phyloP scores from a whole-genome alignment of 2,113 vertebrate species.

The Tenrec ecaudatus region DNA sequence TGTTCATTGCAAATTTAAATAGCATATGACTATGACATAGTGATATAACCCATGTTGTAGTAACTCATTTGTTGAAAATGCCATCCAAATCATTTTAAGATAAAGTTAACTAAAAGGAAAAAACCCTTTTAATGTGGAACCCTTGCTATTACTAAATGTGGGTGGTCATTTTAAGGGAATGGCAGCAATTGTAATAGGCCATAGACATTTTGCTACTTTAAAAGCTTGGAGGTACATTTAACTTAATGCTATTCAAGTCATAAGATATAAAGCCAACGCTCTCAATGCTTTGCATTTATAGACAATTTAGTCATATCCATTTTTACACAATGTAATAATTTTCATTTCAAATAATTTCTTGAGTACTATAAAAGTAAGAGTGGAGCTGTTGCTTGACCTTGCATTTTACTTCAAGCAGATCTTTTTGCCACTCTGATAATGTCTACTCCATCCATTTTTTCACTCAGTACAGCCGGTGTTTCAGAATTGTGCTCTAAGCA shows the following conservation, averaged over 20 bases:
- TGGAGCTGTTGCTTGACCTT: constrained; percentile 23
- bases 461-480: constrained; percentile 42
- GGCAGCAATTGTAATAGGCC: background rate
- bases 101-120: constrained; percentile 57
- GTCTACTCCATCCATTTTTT: background rate
- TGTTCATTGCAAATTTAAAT: constrained; percentile 67
- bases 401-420: constrained; percentile 36
- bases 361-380: constrained; percentile 39
- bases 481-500: constrained; percentile 9
- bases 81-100: constrained; percentile 54
- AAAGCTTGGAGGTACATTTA: constrained; percentile 43
- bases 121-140: constrained; percentile 36
- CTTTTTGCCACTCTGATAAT: background rate
- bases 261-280: constrained; percentile 31
- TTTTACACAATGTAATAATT: constrained; percentile 62
- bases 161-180: constrained; percentile 50
- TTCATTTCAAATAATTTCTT: constrained; percentile 68
- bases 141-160: constrained; percentile 54
- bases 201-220: constrained; percentile 32
- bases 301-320: constrained; percentile 29
- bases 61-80: constrained; percentile 62
- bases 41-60: constrained; percentile 57
- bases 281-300: constrained; percentile 62
- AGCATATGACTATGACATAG: background rate
- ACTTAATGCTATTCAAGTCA: constrained; percentile 21